A percentile compares a stretch with the other conserved stretches of the same genome.
Evolutionary conservation across 2,797 vertebrate genomes (phyloP).

Genomic region (Oryzias sinensis): DNA sequence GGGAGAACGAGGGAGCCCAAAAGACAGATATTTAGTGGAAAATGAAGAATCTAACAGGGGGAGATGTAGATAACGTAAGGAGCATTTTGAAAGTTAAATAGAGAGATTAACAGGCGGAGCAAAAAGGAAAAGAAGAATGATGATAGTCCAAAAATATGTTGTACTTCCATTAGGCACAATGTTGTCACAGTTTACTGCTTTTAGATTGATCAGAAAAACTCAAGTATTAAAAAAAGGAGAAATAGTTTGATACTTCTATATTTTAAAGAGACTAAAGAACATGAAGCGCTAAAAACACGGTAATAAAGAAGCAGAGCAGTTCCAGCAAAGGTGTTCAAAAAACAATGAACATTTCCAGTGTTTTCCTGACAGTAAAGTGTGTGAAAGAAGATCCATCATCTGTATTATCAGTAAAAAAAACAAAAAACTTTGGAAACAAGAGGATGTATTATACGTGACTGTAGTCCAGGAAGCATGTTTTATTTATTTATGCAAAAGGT

Average conservation of each 20-base stretch:
- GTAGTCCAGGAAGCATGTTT: constrained; percentile 9
- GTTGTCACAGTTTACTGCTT: constrained; percentile 4
- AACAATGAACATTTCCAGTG: constrained; percentile 9
- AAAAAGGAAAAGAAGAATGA: constrained; percentile 17
- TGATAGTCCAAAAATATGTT: no score
- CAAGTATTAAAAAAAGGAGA: background rate
- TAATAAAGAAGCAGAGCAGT: background rate
- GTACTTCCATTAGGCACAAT: constrained; percentile 11
- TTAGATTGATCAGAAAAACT: constrained; percentile 14
- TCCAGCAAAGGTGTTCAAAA: constrained; percentile 3
- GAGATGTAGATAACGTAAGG: constrained; percentile 41
- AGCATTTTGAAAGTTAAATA: constrained; percentile 48
- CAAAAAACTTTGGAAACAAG: constrained; percentile 18
- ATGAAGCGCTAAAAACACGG: constrained; percentile 1
- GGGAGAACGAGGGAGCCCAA: constrained; percentile 37
- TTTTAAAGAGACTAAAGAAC: background rate
- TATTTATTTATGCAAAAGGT: constrained; percentile 30
- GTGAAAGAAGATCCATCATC: constrained; percentile 18
- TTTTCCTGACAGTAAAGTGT: constrained; percentile 11
- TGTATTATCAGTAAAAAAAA: constrained; percentile 9
- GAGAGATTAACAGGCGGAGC: constrained; percentile 29
- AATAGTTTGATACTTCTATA: no score
- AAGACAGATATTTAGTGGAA: constrained; percentile 40
- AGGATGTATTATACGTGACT: constrained; percentile 29
- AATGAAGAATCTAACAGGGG: constrained; percentile 36